phyloP scores from a whole-genome alignment of 2,888 invertebrate genomes.

The Ariolimax columbianus region DNA sequence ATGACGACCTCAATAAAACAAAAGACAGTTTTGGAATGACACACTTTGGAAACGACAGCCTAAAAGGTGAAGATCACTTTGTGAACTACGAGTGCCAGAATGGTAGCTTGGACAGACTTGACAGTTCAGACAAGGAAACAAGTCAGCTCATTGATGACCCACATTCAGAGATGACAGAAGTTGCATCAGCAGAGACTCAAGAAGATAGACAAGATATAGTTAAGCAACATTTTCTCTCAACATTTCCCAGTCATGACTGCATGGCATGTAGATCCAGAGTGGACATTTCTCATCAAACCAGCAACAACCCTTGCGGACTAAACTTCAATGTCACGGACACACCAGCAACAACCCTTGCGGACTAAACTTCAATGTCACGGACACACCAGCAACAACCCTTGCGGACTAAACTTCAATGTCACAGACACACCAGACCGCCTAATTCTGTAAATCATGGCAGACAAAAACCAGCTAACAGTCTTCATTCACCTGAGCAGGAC shows the following conservation, averaged over 20 bases:
- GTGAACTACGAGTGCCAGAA: neutral
- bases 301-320: too few relatives aligned
- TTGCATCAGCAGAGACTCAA: neutral
- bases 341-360: too few relatives aligned
- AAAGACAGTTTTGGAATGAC: neutral
- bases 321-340: too few relatives aligned
- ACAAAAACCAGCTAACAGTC: too few relatives aligned
- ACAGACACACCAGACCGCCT: too few relatives aligned
- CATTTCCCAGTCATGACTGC: neutral
- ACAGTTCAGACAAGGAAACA: conserved; percentile 9
- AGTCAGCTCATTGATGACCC: neutral
- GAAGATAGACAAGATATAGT: neutral
- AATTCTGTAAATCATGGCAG: too few relatives aligned
- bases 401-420: too few relatives aligned
- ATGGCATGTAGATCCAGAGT: neutral
- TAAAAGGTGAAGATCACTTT: neutral
- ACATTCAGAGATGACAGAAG: neutral
- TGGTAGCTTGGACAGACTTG: neutral
- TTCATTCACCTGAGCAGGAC: too few relatives aligned
- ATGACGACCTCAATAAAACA: neutral
- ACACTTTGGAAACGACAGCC: neutral
- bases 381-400: too few relatives aligned
- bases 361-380: too few relatives aligned
- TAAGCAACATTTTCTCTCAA: neutral
- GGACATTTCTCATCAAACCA: neutral